Evolutionary conservation across 2,113 vertebrate genomes (phyloP).

Genomic region (Paramormyrops kingsleyae): DNA sequence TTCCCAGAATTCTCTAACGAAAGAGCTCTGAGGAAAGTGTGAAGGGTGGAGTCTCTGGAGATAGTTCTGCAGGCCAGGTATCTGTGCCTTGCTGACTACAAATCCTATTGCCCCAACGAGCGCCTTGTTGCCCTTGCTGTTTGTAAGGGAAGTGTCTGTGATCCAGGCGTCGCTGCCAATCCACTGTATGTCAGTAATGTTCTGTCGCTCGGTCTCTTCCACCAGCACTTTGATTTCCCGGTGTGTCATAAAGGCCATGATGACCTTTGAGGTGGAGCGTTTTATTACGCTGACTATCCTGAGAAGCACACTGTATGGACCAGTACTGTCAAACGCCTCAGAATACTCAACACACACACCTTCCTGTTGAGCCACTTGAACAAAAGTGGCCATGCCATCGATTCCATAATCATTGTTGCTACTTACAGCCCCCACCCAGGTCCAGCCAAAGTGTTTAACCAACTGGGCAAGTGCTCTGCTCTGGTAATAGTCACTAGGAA

Average conservation of each 20-base stretch:
- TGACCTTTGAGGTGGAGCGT: constrained; percentile 55
- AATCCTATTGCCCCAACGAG: constrained; percentile 61
- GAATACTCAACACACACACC: constrained; percentile 63
- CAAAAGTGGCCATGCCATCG: constrained; percentile 54
- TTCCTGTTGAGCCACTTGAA: constrained; percentile 49
- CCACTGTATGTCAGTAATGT: constrained; percentile 59
- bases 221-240: constrained; percentile 60
- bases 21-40: constrained; percentile 53
- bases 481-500: constrained; percentile 67
- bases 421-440: constrained; percentile 62
- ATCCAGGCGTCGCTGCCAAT: constrained; percentile 70
- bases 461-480: constrained; percentile 61
- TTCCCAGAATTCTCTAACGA: constrained; percentile 65
- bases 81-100: constrained; percentile 46
- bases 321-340: constrained; percentile 55
- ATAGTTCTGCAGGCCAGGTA: constrained; percentile 45
- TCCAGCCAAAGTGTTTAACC: constrained; percentile 64
- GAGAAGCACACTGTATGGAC: constrained; percentile 42
- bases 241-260: constrained; percentile 63
- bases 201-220: constrained; percentile 48
- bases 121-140: constrained; percentile 39
- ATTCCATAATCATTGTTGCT: constrained; percentile 61
- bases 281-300: constrained; percentile 50
- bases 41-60: constrained; percentile 53
- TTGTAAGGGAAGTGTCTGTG: constrained; percentile 55